Base-by-base conservation (phyloP, 2,888 invertebrate genomes). In the Cybosia mesomella region DNA sequence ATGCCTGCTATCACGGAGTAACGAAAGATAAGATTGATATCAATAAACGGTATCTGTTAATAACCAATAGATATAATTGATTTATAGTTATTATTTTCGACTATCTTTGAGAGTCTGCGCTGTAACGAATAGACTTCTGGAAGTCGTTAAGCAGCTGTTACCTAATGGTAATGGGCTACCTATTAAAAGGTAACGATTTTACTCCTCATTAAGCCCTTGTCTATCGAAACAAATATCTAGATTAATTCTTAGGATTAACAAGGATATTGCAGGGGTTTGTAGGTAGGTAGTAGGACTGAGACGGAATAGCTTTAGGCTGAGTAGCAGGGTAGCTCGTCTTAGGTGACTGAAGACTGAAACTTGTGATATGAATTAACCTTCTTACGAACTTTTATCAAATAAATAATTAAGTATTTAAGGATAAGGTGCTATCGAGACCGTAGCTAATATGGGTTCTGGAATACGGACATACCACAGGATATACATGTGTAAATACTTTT, bases 121-220 rank as follows among this genome's bases (percentile, higher is more conserved):
- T 43, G 43, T 43, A 43, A 43, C 18, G 7, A 43, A 43, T 43
- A 18, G 43, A 5, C 18, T 43, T 18, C 5, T 18, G 43, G 18
- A 49, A 49, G 49, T 49, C 49, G 49, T 49, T 49, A 49, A 49
- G n/a, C 49, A 49, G 18, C 49, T 49, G 49, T 49, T 49, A 24
- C 55, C 55, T 55, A 24, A 8, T 18, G 55, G 15, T 55, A 24
- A 55, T 55, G 24, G 55, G 22, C 55, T 55, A 15, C 11, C 15
- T 9, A 49, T 49, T 15, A 21, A 55, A 13, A 11, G 24, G 15
- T 55, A 21, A 49, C 18, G 49, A n/a, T 49, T 55, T 21, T 28
- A 24, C 15, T 15, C 24, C 24, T 24, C 55, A 8, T 15, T 55
- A 24, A 15, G 24, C 24, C 24, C 24, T 55, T 24, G 24, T 28